Conservation (phyloP, 2,888 invertebrate genomes). For the Epirrhoe tristata region DNA sequence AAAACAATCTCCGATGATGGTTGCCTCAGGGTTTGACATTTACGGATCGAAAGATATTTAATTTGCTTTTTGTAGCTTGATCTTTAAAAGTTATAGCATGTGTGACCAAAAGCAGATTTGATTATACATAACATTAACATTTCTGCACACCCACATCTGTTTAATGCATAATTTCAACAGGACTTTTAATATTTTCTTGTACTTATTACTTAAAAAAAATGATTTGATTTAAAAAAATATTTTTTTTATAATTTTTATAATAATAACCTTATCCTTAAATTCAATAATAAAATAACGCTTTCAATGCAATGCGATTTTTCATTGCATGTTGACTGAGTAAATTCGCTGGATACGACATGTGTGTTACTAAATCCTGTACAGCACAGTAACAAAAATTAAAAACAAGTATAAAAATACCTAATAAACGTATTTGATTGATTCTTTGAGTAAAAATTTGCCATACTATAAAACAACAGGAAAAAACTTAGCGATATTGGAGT, state of each 20-base stretch:
- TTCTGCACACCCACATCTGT: neutral
- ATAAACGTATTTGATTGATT: neutral
- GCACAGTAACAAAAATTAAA: too few relatives aligned
- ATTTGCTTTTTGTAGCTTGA: constrained; percentile 11
- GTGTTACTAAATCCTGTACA: too few relatives aligned
- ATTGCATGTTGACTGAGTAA: too few relatives aligned
- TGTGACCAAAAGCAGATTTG: neutral
- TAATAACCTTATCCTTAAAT: too few relatives aligned
- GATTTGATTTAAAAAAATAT: too few relatives aligned
- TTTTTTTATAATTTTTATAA: too few relatives aligned
- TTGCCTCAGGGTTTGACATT: constrained; percentile 47
- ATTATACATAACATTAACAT: neutral
- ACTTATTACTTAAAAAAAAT: too few relatives aligned
- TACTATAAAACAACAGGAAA: neutral
- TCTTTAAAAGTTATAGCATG: neutral
- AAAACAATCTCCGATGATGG: constrained; percentile 61
- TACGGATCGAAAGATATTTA: constrained; percentile 34
- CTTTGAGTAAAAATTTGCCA: neutral
- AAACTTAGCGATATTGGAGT: constrained; percentile 6
- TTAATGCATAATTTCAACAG: neutral
- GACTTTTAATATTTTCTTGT: too few relatives aligned
- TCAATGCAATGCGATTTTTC: too few relatives aligned
- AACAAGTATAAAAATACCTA: too few relatives aligned
- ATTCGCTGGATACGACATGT: too few relatives aligned
- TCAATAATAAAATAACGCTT: too few relatives aligned